A percentile compares a stretch with the other conserved stretches of the same genome.
Conservation (phyloP, 2,113 vertebrate species). For the Microcebus ravelobensis region DNA sequence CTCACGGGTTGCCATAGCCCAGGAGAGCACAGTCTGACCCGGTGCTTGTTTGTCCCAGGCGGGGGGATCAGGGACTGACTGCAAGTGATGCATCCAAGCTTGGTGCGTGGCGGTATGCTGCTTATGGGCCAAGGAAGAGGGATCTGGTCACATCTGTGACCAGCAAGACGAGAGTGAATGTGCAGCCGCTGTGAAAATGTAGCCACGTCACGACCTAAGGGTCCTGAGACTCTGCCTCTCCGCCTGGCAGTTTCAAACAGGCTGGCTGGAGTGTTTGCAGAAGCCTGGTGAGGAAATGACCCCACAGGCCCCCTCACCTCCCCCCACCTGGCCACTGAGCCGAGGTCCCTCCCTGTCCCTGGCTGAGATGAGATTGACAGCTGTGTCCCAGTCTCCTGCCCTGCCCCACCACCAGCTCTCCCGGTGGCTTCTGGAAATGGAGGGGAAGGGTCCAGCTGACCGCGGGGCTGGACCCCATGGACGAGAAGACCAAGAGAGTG, state of each 20-base stretch:
- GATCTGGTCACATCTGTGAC: accelerated
- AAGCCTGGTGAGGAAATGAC: accelerated
- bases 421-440: neutral
- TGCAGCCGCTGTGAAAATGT: neutral
- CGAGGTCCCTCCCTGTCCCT: neutral
- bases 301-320: accelerated
- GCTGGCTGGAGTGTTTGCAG: neutral
- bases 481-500: too few species aligned
- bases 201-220: too few species aligned
- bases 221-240: accelerated
- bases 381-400: accelerated
- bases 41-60: accelerated
- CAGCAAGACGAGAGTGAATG: neutral
- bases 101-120: accelerated
- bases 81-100: neutral
- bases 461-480: accelerated
- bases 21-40: neutral
- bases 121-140: neutral
- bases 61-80: neutral
- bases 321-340: neutral
- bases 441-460: neutral
- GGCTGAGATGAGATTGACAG: neutral
- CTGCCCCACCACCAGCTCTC: neutral
- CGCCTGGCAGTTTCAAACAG: accelerated
- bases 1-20: accelerated